phyloP scores from a whole-genome alignment of 2,888 invertebrate genomes.

The Eurytoma californica region DNA sequence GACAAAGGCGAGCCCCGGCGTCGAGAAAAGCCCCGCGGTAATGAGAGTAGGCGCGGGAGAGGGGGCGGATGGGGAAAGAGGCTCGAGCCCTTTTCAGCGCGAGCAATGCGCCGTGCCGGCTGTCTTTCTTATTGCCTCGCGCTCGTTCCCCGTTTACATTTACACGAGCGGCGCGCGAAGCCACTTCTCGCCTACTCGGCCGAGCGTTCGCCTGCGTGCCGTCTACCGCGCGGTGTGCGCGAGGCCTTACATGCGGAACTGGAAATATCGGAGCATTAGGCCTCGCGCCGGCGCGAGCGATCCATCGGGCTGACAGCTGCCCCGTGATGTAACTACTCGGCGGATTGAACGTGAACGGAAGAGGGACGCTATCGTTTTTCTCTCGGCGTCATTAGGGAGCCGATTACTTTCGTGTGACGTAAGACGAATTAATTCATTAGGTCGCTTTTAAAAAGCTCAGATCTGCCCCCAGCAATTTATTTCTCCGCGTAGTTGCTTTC shows the following conservation, averaged over 20 bases:
- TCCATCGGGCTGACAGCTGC: constrained; percentile 16
- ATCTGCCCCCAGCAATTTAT: too few species aligned
- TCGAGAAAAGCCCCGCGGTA: constrained; percentile 58
- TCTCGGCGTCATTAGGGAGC: too few species aligned
- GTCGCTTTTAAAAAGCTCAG: too few species aligned
- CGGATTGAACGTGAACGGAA: constrained; percentile 15
- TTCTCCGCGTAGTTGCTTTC: too few species aligned
- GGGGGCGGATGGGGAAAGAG: not conserved
- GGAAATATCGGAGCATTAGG: constrained; percentile 30
- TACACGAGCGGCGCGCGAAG: not conserved
- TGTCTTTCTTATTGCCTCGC: constrained; percentile 65
- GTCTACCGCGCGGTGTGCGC: not conserved
- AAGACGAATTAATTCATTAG: too few species aligned
- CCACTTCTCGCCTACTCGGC: not conserved
- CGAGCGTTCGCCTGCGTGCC: too few species aligned
- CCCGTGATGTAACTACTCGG: constrained; percentile 2
- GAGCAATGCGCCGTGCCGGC: constrained; percentile 70
- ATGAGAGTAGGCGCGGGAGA: constrained; percentile 63
- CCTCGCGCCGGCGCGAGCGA: not conserved
- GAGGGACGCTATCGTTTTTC: constrained; percentile 5
- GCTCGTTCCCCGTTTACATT: not conserved
- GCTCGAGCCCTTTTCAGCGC: constrained; percentile 67
- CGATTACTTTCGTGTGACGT: too few species aligned
- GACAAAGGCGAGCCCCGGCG: constrained; percentile 54
- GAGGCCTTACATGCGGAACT: not conserved